phyloP scores from a whole-genome alignment of 2,113 vertebrate species.

The Struthidea cinerea region DNA sequence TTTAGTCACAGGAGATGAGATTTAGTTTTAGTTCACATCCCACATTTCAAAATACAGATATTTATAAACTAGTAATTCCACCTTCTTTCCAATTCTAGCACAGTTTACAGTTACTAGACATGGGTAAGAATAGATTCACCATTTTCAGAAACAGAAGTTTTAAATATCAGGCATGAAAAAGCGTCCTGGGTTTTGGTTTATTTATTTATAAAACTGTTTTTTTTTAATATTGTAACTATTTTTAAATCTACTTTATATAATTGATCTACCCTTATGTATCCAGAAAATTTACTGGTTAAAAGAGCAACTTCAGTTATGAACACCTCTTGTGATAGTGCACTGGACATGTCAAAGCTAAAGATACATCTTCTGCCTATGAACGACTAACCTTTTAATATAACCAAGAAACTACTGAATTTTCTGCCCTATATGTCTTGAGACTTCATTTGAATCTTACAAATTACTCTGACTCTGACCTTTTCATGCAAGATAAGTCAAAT shows the following conservation, averaged over 20 bases:
- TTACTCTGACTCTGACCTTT: constrained; percentile 55
- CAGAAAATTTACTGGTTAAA: not conserved
- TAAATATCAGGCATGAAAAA: not conserved
- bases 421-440: not conserved
- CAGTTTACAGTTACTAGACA: not conserved
- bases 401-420: constrained; percentile 17
- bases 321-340: not conserved
- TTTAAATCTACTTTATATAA: not conserved
- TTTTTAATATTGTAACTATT: not conserved
- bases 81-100: not conserved
- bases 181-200: fast-evolving
- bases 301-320: not conserved
- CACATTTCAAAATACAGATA: not conserved
- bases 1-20: not conserved
- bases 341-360: not conserved
- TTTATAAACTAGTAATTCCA: not conserved
- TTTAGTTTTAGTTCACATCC: not conserved
- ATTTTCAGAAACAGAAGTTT: not conserved
- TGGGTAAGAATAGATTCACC: not conserved
- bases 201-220: not conserved
- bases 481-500: constrained; percentile 51
- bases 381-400: constrained; percentile 22
- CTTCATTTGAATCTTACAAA: constrained; percentile 46
- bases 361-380: not conserved
- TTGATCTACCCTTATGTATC: not conserved